These are phyloP conservation scores for Erythrocebus patas DNA, from an alignment of 2,113 vertebrate genomes.

Conservation along the genomic window DNA sequence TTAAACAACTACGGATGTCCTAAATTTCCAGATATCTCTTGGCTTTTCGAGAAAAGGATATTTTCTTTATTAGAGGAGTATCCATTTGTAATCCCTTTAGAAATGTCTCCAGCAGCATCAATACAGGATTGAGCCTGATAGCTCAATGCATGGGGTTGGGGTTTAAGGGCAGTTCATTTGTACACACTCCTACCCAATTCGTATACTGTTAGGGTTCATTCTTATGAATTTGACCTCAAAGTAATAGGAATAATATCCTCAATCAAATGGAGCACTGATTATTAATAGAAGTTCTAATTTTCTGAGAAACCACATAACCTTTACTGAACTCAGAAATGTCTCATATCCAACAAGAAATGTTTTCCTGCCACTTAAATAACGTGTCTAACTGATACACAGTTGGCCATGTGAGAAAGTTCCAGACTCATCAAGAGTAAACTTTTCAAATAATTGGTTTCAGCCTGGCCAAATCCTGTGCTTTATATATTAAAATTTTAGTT, in stretches of 20 bases:
- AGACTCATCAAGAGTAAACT: not conserved
- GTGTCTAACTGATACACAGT: not conserved
- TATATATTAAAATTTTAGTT: constrained; percentile 33
- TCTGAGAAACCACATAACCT: constrained; percentile 49
- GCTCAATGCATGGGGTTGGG: not conserved
- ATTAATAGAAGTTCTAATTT: constrained; percentile 55
- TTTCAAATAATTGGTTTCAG: constrained; percentile 30
- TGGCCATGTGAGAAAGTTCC: not conserved
- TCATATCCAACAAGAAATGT: constrained; percentile 20
- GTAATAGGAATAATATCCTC: constrained; percentile 35
- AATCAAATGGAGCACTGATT: constrained; percentile 36
- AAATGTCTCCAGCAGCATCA: not conserved
- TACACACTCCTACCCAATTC: not conserved
- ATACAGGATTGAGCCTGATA: not conserved
- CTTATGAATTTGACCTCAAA: constrained; percentile 26
- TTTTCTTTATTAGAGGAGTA: not conserved
- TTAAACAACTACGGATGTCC: not conserved
- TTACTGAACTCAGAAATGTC: constrained; percentile 24
- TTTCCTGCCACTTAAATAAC: not conserved
- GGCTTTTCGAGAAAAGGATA: constrained; percentile 19
- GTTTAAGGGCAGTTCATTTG: not conserved
- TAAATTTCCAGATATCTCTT: not conserved
- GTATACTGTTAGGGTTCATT: not conserved
- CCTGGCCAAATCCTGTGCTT: constrained; percentile 6
- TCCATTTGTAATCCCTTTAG: not conserved